Conservation (phyloP, 23 tunicate genomes). For the Halocynthia roretzi region DNA sequence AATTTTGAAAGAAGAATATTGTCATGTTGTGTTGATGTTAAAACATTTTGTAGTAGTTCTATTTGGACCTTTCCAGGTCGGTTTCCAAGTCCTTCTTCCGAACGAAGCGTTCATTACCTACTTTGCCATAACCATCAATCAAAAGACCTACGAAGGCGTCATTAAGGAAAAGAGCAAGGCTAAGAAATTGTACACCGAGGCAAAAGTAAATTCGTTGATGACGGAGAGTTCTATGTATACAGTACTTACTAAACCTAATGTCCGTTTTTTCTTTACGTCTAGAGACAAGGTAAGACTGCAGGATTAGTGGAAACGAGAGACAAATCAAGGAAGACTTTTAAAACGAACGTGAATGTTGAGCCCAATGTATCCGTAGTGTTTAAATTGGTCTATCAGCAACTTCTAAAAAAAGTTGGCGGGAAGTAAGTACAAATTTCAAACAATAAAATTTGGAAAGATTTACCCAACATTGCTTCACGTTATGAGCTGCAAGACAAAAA, state of each 20-base stretch:
- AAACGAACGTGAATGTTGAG: constrained; percentile 27
- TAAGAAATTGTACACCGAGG: constrained; percentile 1
- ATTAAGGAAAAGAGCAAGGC: constrained; percentile 27
- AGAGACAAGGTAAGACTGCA: constrained; percentile 21
- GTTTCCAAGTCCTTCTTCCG: constrained; percentile 21
- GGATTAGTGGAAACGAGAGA: constrained; percentile 39
- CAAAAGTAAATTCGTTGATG: constrained; percentile 14
- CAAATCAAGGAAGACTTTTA: constrained; percentile 19
- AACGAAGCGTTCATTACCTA: constrained; percentile 21
- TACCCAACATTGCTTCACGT: too few species aligned
- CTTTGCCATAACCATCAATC: constrained; percentile 25
- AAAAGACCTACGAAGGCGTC: constrained; percentile 14
- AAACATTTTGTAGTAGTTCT: too few species aligned
- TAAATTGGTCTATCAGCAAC: constrained; percentile 26
- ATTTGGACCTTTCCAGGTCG: constrained; percentile 1
- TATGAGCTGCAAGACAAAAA: too few species aligned
- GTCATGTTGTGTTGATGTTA: too few species aligned
- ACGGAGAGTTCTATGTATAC: background rate
- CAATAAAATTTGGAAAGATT: too few species aligned
- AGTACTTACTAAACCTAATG: background rate
- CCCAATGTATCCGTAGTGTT: constrained; percentile 20
- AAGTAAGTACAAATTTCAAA: constrained; percentile 5
- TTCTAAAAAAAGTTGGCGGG: constrained; percentile 6
- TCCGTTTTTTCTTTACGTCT: background rate
- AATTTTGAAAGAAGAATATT: too few species aligned